Base-by-base conservation (phyloP, 2,113 vertebrate genomes). In the Sminthopsis crassicaudata region DNA sequence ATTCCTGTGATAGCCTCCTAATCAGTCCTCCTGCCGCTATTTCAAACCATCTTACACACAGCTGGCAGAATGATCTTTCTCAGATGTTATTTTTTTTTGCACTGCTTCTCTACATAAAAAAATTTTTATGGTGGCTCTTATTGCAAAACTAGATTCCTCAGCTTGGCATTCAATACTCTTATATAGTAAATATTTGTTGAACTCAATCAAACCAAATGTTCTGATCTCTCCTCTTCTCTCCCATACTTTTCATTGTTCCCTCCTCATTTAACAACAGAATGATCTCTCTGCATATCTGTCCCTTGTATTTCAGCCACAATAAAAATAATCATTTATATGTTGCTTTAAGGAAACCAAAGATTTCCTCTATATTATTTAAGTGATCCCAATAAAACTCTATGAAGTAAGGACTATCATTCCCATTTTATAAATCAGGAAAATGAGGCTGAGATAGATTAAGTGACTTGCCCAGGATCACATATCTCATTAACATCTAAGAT, bases 191-290 rank as follows among this genome's bases (percentile, higher is more conserved):
- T 67, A 67, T 67, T 19, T 67, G 30, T n/a, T 67, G 30, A 67
- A 19, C 14, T n/a, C 14, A n/a, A 76, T 76, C 67, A 76, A 76
- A 76, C 14, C 67, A 76, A 36, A 76, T 19, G 16, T 22, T 42
- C 12, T 16, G 7, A n/a, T 5, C 67, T n/a, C 67, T 76, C n/a
- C 14, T 46, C 24, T 11, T 42, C 36, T 26, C 11, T 46, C 84
- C 46, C 0, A 30, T 1, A 14, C 27, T 25, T 22, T n/a, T 0
- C 9, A 0, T 23, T 0, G 2, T 4, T 91, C 46, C 46, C 24
- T 52, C 30, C 26, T 60, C 30, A 36, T 67, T 67, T 36, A 67
- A 67, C 30, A 36, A 30, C 27, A 67, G n/a, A n/a, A n/a, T 67
- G 27, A 14, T 36, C 57, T 36, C 57, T 67, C 27, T 60, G 26